Conservation (phyloP, 2,888 invertebrate species). For the Platypus cylindrus region DNA sequence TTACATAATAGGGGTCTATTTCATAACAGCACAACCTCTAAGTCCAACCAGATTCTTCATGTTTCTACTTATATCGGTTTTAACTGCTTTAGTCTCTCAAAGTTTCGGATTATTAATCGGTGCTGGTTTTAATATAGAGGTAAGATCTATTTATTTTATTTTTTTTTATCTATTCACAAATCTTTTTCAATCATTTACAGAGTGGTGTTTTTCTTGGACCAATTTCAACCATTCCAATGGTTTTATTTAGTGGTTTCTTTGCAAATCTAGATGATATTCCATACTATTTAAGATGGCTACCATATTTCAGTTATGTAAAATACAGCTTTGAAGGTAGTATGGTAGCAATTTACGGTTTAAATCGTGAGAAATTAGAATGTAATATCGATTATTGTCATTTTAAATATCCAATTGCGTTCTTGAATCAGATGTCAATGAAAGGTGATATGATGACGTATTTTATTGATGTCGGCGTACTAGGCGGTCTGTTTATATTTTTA, state of each 20-base stretch:
- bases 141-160: slow-evolving; percentile 24
- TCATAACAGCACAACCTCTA: slow-evolving; percentile 91
- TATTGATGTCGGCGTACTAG: slow-evolving; percentile 72
- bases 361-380: slow-evolving; percentile 70
- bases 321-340: slow-evolving; percentile 91
- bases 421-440: slow-evolving; percentile 77
- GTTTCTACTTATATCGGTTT: slow-evolving; percentile 62
- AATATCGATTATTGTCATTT: slow-evolving; percentile 73
- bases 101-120: slow-evolving; percentile 86
- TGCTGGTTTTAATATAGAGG: slow-evolving; percentile 79
- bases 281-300: slow-evolving; percentile 74
- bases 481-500: slow-evolving; percentile 65
- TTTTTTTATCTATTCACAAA: neutral
- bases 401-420: slow-evolving; percentile 66
- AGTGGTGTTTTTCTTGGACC: slow-evolving; percentile 70
- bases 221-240: slow-evolving; percentile 80
- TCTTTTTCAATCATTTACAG: slow-evolving; percentile 19
- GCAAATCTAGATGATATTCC: slow-evolving; percentile 87
- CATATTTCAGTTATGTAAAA: slow-evolving; percentile 80
- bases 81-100: slow-evolving; percentile 85
- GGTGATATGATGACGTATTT: slow-evolving; percentile 52
- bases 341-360: slow-evolving; percentile 81
- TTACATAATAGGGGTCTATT: slow-evolving; percentile 79
- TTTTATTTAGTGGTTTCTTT: slow-evolving; percentile 90
- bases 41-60: slow-evolving; percentile 71